Evolutionary conservation across 2,888 invertebrate genomes (phyloP), one percentile per base, ranked within the genome.

Genomic region (Abrostola triplasia): DNA sequence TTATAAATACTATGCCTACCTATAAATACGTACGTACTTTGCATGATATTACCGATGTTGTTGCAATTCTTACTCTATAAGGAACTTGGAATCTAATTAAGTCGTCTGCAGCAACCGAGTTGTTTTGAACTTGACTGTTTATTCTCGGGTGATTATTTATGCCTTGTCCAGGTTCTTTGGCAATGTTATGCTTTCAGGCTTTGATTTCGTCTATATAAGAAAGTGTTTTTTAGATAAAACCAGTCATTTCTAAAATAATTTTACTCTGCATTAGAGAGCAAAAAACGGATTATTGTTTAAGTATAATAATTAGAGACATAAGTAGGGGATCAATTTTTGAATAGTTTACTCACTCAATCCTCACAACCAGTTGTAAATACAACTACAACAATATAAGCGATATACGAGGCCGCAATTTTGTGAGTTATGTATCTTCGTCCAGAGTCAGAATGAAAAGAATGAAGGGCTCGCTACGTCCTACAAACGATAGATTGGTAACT

Each of bases 401-500:
- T 56, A 56, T 48, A 52, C 40, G 53, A 52, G 4, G 36, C 64
- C 48, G 24, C 37, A 49, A 7, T 55, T 72, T 50, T 38, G 8
- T 60, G 12, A 55, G 60, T 35, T 60, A 55, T 55, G 41, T 9
- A 6, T 59, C 53, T 70, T 64, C 7, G 12, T 42, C 56, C n/a
- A 49, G 42, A 60, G 36, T 67, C 51, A 68, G 63, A 2, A 24
- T 24, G 59, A 59, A 72, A 76, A 59, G 36, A 59, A 66, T 58
- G 53, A 73, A 73, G 70, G 74, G 60, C 60, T 55, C 7, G 9
- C 48, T 37, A 24, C 42, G 58, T 59, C 41, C 59, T 72, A 77
- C 67, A 63, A 76, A 76, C 79, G 77, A 80, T 83, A 86, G 90
- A 91, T 90, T 90, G 89, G 76, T 81, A 67, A 81, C 89, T 85